Percentiles rank a stretch among this genome's conserved stretches.
These are phyloP conservation scores for Griposia aprilina DNA, from an alignment of 2,888 invertebrate species.

Conservation along the genomic window DNA sequence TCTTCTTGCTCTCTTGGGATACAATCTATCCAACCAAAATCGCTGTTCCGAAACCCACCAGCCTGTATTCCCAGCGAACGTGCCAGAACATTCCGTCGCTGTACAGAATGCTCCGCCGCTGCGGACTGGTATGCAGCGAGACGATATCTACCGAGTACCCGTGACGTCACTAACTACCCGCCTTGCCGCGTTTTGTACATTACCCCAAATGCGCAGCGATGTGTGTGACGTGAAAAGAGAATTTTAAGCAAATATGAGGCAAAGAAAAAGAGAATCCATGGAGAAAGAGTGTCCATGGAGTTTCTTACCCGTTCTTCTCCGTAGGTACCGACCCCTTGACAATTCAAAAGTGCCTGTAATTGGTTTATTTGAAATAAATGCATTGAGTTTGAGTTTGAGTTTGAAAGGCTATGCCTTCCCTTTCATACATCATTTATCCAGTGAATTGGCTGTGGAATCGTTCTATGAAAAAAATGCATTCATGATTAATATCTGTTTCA, in stretches of 20 bases:
- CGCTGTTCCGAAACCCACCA: background rate
- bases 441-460: too few relatives aligned
- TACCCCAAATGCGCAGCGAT: slow-evolving; percentile 28
- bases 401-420: too few relatives aligned
- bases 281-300: too few relatives aligned
- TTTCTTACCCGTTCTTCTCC: too few relatives aligned
- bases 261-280: too few relatives aligned
- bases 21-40: background rate
- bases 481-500: background rate
- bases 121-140: slow-evolving; percentile 65
- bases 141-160: slow-evolving; percentile 41
- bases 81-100: slow-evolving; percentile 70
- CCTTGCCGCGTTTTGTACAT: slow-evolving; percentile 39
- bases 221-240: slow-evolving; percentile 29
- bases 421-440: too few relatives aligned
- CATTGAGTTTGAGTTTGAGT: too few relatives aligned
- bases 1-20: background rate
- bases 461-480: too few relatives aligned
- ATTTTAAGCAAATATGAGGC: background rate
- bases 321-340: too few relatives aligned
- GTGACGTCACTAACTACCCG: slow-evolving; percentile 47
- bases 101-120: slow-evolving; percentile 66
- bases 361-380: too few relatives aligned
- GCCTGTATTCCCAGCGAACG: slow-evolving; percentile 52
- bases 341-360: too few relatives aligned